phyloP scores from a whole-genome alignment of 1,140 invertebrate genomes.

The Trichoplusia ni region DNA sequence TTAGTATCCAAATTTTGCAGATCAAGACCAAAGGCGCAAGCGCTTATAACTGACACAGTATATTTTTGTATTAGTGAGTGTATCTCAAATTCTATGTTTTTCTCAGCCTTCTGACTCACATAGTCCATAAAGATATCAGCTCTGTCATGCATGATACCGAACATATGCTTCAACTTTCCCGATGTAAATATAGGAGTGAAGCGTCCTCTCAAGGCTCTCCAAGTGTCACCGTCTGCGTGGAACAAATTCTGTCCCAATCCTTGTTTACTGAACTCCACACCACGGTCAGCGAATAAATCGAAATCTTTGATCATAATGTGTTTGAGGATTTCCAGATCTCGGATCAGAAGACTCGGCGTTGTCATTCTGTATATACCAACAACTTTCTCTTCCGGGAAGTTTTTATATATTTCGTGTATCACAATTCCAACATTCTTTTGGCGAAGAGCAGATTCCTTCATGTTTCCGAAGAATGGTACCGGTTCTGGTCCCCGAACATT shows the following conservation, averaged over 20 bases:
- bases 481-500: slow-evolving; percentile 36
- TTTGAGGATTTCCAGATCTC: slow-evolving; percentile 84
- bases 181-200: slow-evolving; percentile 83
- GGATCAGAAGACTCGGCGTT: slow-evolving; percentile 76
- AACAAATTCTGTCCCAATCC: slow-evolving; percentile 76
- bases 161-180: slow-evolving; percentile 83
- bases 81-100: slow-evolving; percentile 57
- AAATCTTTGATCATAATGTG: slow-evolving; percentile 84
- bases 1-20: slow-evolving; percentile 60
- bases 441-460: slow-evolving; percentile 22
- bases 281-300: slow-evolving; percentile 78
- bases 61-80: slow-evolving; percentile 69
- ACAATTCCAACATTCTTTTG: slow-evolving; percentile 12
- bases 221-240: slow-evolving; percentile 74
- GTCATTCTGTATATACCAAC: slow-evolving; percentile 62
- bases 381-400: slow-evolving; percentile 52
- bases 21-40: slow-evolving; percentile 82
- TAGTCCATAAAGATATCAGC: slow-evolving; percentile 57
- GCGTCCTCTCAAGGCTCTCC: slow-evolving; percentile 81
- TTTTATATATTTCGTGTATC: slow-evolving; percentile 45
- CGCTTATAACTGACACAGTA: slow-evolving; percentile 78
- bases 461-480: slow-evolving; percentile 36
- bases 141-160: slow-evolving; percentile 60
- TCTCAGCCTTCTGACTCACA: slow-evolving; percentile 38
- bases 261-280: slow-evolving; percentile 74